These are phyloP conservation scores for Tachina fera DNA, from an alignment of 2,888 invertebrate genomes.

Conservation along the genomic window DNA sequence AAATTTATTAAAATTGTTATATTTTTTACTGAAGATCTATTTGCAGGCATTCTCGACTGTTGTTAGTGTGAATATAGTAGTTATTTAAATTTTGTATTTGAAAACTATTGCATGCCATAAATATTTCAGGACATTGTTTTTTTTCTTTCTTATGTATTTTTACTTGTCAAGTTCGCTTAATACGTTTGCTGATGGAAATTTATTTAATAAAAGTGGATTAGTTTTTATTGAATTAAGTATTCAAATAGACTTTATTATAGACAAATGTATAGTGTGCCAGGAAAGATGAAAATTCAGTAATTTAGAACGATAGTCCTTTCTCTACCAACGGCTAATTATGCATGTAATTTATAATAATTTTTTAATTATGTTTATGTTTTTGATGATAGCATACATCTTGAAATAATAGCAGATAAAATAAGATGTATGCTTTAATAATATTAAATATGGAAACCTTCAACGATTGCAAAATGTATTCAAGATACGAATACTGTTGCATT, in stretches of 20 bases:
- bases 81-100: conserved; percentile 32
- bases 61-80: not conserved
- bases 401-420: too few relatives aligned
- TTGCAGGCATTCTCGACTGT: conserved; percentile 33
- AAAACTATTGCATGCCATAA: conserved; percentile 69
- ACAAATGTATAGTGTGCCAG: too few relatives aligned
- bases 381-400: too few relatives aligned
- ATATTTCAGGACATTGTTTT: conserved; percentile 40
- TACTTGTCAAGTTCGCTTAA: conserved; percentile 63
- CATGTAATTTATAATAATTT: too few relatives aligned
- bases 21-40: conserved; percentile 53
- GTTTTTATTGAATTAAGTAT: conserved; percentile 30
- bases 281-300: too few relatives aligned
- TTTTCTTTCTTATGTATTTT: not conserved
- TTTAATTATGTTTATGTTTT: too few relatives aligned
- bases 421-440: too few relatives aligned
- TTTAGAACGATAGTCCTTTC: too few relatives aligned
- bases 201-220: conserved; percentile 41
- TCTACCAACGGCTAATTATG: too few relatives aligned
- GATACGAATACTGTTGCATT: too few relatives aligned
- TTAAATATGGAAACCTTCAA: too few relatives aligned
- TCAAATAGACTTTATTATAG: not conserved
- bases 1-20: conserved; percentile 69
- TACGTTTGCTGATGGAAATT: conserved; percentile 24
- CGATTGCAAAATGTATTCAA: too few relatives aligned